Evolutionary conservation across 1,140 invertebrate species (phyloP).

Genomic region (Orchesella cincta): DNA sequence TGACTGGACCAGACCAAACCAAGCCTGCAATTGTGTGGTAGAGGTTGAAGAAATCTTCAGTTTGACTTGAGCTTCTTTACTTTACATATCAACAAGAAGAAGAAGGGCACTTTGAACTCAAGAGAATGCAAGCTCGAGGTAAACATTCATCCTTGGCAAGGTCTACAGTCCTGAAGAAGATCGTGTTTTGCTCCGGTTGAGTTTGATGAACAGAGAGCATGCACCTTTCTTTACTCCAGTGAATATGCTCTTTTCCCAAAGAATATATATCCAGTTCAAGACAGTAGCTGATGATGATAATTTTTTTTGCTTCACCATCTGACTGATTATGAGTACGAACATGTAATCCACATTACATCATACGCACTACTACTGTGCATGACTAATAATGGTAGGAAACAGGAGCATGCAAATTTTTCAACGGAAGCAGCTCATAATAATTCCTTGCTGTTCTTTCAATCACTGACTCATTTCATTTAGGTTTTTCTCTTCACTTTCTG

Average conservation of each 20-base stretch:
- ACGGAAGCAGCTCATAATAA: background rate
- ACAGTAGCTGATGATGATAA: too few species aligned
- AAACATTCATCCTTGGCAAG: conserved; percentile 17
- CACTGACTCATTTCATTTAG: background rate
- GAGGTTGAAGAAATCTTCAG: background rate
- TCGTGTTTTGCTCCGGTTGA: too few species aligned
- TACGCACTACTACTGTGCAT: background rate
- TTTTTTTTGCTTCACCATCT: too few species aligned
- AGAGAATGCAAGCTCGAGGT: background rate
- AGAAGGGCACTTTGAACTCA: background rate
- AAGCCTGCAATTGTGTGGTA: background rate
- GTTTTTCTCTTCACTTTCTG: background rate
- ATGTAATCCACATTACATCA: too few species aligned
- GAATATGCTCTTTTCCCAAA: too few species aligned
- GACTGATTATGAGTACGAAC: too few species aligned
- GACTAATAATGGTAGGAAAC: background rate
- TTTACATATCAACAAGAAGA: too few species aligned
- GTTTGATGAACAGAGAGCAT: too few species aligned
- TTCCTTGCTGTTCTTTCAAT: background rate
- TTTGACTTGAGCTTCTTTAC: too few species aligned
- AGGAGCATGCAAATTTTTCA: background rate
- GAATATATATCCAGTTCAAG: too few species aligned
- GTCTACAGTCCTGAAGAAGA: too few species aligned
- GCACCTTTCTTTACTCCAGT: too few species aligned
- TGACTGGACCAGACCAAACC: background rate